Evolutionary conservation across 2,888 invertebrate genomes (phyloP), one percentile per base, ranked within the genome.

Genomic region (Ophion ellenae): DNA sequence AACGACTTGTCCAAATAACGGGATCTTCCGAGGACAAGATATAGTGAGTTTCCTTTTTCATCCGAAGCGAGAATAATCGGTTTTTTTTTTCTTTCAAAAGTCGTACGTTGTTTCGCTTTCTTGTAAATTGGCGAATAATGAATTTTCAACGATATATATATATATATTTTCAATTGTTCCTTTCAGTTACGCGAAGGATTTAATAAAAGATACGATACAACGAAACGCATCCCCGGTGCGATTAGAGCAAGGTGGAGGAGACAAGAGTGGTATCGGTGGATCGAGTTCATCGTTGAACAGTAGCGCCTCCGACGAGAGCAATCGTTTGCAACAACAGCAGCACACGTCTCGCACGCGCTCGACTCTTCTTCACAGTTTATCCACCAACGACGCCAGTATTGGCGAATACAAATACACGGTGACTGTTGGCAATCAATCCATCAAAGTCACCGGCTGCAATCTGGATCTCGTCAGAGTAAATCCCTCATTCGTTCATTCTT

Each of bases 141-240:
- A 7, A 36, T 66, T 20, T 20, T 28, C 47, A 24, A 66, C 67
- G 32, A 17, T 4, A 2, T 36, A 53, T 36, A 2, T 2, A 0
- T 53, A n/a, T 17, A 24, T 64, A 0, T n/a, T 20, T 32, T 17
- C 40, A 59, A 70, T 79, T 59, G 14, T 53, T 85, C 67, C 64
- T 76, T 57, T 7, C 91, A 98, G 98, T 92, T 97, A 97, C 94
- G 99, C 99, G 64, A 98, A 98, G 94, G 97, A 97, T 94, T 95
- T 99, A 93, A 99, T 99, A 93, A 98, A 98, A 94, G 98, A 99
- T 93, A 99, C 99, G 88, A 99, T 99, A 92, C 96, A 98, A 88
- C 96, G 98, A 92, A 99, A 99, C 95, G 98, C 98, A 90, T 99
- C 98, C 75, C 98, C 98, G 77, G 97, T 98, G 90, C 96, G 97